A percentile compares a stretch with the other conserved stretches of the same genome.
phyloP scores from a whole-genome alignment of 2,113 vertebrate species.

The sheep (Ovis aries) region DNA sequence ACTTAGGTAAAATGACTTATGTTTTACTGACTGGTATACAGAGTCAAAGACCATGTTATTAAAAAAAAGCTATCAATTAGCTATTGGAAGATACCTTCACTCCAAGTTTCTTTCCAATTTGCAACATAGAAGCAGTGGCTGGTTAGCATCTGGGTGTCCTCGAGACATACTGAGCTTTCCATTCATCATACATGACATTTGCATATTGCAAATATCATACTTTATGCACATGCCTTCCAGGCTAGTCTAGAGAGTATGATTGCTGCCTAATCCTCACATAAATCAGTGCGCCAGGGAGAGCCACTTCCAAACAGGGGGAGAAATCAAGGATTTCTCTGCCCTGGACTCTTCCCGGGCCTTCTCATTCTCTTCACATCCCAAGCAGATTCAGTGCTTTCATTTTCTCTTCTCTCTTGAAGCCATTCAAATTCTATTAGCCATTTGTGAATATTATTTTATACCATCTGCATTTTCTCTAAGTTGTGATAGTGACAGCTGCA shows the following conservation, averaged over 20 bases:
- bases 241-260: constrained; percentile 76
- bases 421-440: constrained; percentile 86
- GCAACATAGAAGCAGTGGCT: constrained; percentile 23
- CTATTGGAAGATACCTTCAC: constrained; percentile 68
- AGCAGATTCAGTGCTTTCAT: constrained; percentile 72
- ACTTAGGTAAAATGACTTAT: constrained; percentile 62
- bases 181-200: constrained; percentile 84
- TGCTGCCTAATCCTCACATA: constrained; percentile 76
- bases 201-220: constrained; percentile 83
- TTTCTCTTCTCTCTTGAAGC: constrained; percentile 78
- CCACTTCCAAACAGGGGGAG: constrained; percentile 66
- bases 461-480: constrained; percentile 82
- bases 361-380: constrained; percentile 64
- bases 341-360: constrained; percentile 53
- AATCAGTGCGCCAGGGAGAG: constrained; percentile 75
- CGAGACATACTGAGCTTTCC: constrained; percentile 80
- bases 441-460: constrained; percentile 83
- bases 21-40: constrained; percentile 76
- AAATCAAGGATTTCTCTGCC: constrained; percentile 60
- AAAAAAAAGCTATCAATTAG: constrained; percentile 78
- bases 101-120: constrained; percentile 42
- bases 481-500: constrained; percentile 81
- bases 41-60: constrained; percentile 66
- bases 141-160: constrained; percentile 85
- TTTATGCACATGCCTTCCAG: constrained; percentile 80